Percentiles rank a stretch among this genome's conserved stretches.
Evolutionary conservation across 2,113 vertebrate species (phyloP).

Genomic region (Aepyceros melampus): DNA sequence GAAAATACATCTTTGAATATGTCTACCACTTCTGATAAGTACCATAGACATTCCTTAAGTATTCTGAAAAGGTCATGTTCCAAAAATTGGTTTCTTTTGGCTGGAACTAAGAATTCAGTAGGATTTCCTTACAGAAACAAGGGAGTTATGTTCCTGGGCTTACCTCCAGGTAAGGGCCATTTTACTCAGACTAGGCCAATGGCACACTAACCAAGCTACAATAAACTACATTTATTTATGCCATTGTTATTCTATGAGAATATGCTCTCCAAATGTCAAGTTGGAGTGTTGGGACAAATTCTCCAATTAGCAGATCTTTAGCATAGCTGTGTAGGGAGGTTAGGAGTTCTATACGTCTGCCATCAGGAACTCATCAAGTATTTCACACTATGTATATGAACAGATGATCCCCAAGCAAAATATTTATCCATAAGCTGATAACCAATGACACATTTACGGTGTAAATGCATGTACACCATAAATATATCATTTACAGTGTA

Average conservation of each 20-base stretch:
- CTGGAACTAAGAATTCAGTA: not conserved
- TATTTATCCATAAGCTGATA: not conserved
- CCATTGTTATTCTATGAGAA: not conserved
- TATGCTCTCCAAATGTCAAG: not conserved
- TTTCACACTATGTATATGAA: not conserved
- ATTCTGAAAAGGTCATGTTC: not conserved
- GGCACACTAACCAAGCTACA: not conserved
- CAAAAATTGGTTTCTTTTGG: slow-evolving; percentile 1
- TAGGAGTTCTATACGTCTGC: not conserved
- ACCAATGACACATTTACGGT: not conserved
- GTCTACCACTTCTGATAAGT: not conserved
- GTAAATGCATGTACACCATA: not conserved
- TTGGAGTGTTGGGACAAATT: not conserved
- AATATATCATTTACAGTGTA: not conserved
- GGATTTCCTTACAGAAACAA: not conserved
- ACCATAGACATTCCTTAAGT: not conserved
- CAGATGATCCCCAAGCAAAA: not conserved
- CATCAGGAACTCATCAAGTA: not conserved
- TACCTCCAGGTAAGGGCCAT: not conserved
- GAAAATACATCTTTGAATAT: not conserved
- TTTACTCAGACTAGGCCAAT: not conserved
- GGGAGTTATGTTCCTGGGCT: not conserved
- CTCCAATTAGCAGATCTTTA: not conserved
- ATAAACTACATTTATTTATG: not conserved
- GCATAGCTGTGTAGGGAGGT: not conserved